Base-by-base conservation (phyloP, 2,888 invertebrate genomes). In the Torymus auratus region DNA sequence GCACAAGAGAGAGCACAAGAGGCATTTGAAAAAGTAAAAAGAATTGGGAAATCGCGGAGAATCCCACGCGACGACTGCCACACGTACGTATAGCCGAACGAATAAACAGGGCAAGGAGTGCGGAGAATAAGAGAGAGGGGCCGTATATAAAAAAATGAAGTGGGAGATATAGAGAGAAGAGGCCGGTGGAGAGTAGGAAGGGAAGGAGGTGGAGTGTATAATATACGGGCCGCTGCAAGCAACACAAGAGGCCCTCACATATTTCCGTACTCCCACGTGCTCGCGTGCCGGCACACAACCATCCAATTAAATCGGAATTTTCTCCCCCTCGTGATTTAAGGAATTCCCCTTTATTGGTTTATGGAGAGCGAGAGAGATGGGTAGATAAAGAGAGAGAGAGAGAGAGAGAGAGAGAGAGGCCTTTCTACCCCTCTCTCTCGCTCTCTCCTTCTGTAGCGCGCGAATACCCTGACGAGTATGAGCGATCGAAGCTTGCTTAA, bases 221-320 rank as follows among this genome's bases (percentile, higher is more conserved):
- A 58, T 58, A 75, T 61, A 60, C 13, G 23, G 28, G 52, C 17
- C 64, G 13, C 5, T 17, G 23, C 10, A 52, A 56, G 77, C 56
- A 52, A 60, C 60, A 60, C 52, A 60, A 28, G 53, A 61, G 55
- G 28, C 69, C 41, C 15, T 23, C 58, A 15, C 80, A 73, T 79
- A 73, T 67, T 79, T 79, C 62, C 50, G 56, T 50, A 5, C 78
- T 56, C 58, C 65, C 52, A 60, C 78, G 58, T 65, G 28, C 28
- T 28, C 52, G 78, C 68, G 15, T 61, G 52, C 78, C 78, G n/a
- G 61, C 23, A 58, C 52, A 14, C 64, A 70, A 58, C 64, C 64
- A 74, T 74, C 74, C 80, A 80, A 80, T 80, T 80, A 74, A 80
- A 80, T 74, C 58, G 80, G 70, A 74, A 80, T 80, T 65, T 69